Evolutionary conservation across 2,888 invertebrate species (phyloP), one percentile per base, ranked within the genome.

Genomic region (Ormyrus nitidulus): DNA sequence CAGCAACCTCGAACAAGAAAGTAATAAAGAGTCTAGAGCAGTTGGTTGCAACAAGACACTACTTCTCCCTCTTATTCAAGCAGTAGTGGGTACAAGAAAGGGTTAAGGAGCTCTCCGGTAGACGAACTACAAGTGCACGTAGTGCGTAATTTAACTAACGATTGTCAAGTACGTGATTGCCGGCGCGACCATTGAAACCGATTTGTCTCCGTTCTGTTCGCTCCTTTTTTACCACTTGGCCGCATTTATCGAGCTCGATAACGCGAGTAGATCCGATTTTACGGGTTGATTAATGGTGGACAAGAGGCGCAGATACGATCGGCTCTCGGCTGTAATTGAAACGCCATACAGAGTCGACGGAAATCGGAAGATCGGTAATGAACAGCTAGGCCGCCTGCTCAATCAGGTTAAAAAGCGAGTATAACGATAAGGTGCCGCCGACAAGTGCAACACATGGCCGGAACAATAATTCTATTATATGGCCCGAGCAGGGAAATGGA

Each of bases 41-140:
- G 46, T 10, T 9, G 74, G 71, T 61, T 80, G 71, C 75, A 76
- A 56, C 66, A 34, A 70, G 70, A 75, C 54, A 80, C 65, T 49
- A 59, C n/a, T 34, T 34, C 77, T 8, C 7, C 46, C 9, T 11
- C 56, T 8, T 34, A 34, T n/a, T 49, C 44, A 34, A 51, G 7
- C 51, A 34, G 3, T 48, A 8, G 68, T 46, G 68, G 10, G 9
- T 13, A 58, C 64, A 49, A 51, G 73, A 44, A 58, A 53, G 53
- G 54, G 19, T 19, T 34, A 58, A 64, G 61, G 61, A 68, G 51
- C 48, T 58, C 62, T 46, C n/a, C 53, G 6, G 2, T 34, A 10
- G 9, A 19, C n/a, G 53, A 0, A 34, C 34, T 59, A 46, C 48
- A 48, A 74, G 46, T 58, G 53, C 56, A 48, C 51, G 61, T 62